Percentiles rank a stretch among this genome's conserved stretches.
These are phyloP conservation scores for Papilio aristodemus DNA, from an alignment of 1,140 invertebrate species.

Conservation along the genomic window DNA sequence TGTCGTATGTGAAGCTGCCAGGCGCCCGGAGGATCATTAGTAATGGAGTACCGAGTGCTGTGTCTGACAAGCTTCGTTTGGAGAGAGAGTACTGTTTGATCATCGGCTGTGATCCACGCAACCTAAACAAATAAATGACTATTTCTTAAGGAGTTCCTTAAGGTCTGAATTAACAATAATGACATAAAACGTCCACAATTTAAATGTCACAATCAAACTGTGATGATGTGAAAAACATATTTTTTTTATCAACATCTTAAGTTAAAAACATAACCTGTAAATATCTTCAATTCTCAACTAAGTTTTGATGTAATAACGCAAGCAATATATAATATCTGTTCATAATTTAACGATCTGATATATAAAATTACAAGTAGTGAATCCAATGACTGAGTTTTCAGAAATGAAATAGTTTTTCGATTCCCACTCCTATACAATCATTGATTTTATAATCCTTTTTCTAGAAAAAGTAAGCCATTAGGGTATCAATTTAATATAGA, in stretches of 20 bases:
- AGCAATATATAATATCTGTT: too few species aligned
- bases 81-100: constrained; percentile 92
- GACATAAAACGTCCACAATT: too few species aligned
- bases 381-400: neutral
- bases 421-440: constrained; percentile 18
- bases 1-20: constrained; percentile 90
- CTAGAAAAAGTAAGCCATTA: neutral
- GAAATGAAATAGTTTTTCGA: constrained; percentile 24
- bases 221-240: too few species aligned
- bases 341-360: too few species aligned
- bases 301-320: too few species aligned
- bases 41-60: constrained; percentile 89
- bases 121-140: constrained; percentile 82
- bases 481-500: too few species aligned
- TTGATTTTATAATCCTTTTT: neutral
- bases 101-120: constrained; percentile 93
- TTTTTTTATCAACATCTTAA: too few species aligned
- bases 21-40: constrained; percentile 87
- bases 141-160: neutral
- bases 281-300: too few species aligned
- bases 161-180: too few species aligned
- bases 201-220: too few species aligned
- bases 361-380: constrained; percentile 2
- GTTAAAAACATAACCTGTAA: too few species aligned
- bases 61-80: constrained; percentile 94